phyloP scores from a whole-genome alignment of 2,797 vertebrate genomes.

The Schizothorax lantsangensis region DNA sequence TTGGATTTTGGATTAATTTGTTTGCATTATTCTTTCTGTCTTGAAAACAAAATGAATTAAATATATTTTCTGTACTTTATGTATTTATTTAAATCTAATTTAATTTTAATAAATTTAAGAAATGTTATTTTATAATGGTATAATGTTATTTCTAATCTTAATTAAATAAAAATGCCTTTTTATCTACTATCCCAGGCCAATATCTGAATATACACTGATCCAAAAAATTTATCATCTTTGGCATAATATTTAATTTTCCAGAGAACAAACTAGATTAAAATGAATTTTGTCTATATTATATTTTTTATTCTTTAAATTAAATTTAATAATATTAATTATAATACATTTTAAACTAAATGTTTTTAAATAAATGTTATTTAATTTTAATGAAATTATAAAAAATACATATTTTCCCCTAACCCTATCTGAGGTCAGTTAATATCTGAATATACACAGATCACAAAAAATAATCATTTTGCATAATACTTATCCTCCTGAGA shows the following conservation, averaged over 20 bases:
- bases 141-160: background rate
- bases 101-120: background rate
- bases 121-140: background rate
- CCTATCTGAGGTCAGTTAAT: background rate
- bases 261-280: background rate
- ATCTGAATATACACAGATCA: background rate
- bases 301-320: background rate
- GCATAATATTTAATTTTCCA: background rate
- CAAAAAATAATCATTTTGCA: background rate
- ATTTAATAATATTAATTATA: background rate
- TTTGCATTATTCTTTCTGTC: background rate
- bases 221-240: accelerated
- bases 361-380: background rate
- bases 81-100: background rate
- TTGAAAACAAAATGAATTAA: background rate
- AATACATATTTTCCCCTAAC: background rate
- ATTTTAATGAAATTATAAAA: background rate
- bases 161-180: background rate
- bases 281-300: background rate
- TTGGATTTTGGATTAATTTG: background rate
- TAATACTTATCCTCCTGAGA: background rate
- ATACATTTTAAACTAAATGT: background rate
- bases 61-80: background rate
- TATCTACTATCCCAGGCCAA: background rate
- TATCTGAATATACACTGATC: background rate